phyloP scores from a whole-genome alignment of 2,888 invertebrate species.

The Zygaena filipendulae region DNA sequence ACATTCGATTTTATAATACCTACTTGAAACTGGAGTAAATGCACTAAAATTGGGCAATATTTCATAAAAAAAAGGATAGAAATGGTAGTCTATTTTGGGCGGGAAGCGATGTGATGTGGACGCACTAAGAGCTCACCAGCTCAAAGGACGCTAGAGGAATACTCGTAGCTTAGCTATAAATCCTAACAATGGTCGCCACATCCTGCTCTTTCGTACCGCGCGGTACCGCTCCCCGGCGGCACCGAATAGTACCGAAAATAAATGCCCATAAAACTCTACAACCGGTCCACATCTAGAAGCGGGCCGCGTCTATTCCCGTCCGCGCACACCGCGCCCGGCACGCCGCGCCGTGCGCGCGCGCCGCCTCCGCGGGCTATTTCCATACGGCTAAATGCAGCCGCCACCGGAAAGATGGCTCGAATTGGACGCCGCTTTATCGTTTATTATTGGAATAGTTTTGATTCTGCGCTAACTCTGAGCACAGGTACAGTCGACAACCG shows the following conservation, averaged over 20 bases:
- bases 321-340: conserved; percentile 28
- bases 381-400: conserved; percentile 45
- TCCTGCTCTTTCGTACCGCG: conserved; percentile 11
- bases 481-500: too few species aligned
- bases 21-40: too few species aligned
- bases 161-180: too few species aligned
- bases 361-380: conserved; percentile 39
- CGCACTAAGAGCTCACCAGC: too few species aligned
- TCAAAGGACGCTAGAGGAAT: too few species aligned
- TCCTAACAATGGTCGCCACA: conserved; percentile 5
- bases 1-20: too few species aligned
- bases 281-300: conserved; percentile 46
- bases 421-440: background rate
- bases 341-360: conserved; percentile 21
- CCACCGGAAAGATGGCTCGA: conserved; percentile 37
- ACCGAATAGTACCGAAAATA: conserved; percentile 39
- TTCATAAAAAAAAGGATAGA: too few species aligned
- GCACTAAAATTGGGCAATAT: too few species aligned
- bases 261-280: conserved; percentile 40
- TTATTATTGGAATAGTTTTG: too few species aligned
- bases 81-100: too few species aligned
- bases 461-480: too few species aligned
- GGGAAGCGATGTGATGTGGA: too few species aligned
- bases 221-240: conserved; percentile 11
- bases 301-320: conserved; percentile 36